Evolutionary conservation across 1,140 invertebrate species (phyloP).

Genomic region (Drosophila ironensis): DNA sequence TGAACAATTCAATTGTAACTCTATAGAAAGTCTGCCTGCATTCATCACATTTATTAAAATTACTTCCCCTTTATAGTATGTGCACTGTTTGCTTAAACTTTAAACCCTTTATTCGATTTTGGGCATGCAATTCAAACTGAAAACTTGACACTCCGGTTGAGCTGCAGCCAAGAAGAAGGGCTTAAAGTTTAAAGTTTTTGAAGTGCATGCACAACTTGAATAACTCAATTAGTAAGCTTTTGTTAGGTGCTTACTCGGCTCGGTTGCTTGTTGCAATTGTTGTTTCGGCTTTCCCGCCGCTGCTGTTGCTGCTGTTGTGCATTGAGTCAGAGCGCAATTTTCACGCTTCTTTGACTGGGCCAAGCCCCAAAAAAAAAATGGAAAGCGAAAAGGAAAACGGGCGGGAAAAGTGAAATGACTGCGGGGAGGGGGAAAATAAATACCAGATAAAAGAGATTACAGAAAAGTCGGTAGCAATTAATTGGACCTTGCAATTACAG

Average conservation of each 20-base stretch:
- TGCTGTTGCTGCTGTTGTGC: constrained; percentile 22
- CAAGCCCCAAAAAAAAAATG: constrained; percentile 27
- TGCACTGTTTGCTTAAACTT: neutral
- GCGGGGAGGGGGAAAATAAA: neutral
- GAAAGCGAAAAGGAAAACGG: constrained; percentile 55
- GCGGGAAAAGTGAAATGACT: constrained; percentile 49
- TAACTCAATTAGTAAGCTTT: constrained; percentile 67
- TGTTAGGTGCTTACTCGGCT: constrained; percentile 17
- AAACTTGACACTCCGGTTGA: constrained; percentile 27
- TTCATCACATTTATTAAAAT: no score
- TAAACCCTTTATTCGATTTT: constrained; percentile 3
- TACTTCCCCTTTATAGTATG: no score
- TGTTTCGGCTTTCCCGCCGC: constrained; percentile 1
- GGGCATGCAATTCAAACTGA: neutral
- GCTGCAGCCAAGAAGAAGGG: constrained; percentile 6
- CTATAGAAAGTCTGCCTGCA: no score
- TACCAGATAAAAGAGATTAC: neutral
- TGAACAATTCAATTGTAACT: no score
- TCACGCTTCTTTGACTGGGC: constrained; percentile 55
- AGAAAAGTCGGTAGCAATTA: constrained; percentile 17
- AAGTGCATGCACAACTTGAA: constrained; percentile 46
- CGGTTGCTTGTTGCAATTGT: constrained; percentile 16
- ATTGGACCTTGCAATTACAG: constrained; percentile 36
- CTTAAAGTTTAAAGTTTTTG: constrained; percentile 9
- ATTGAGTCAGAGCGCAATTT: constrained; percentile 58